Evolutionary conservation across 2,113 vertebrate genomes (phyloP).

Genomic region (Equus quagga): DNA sequence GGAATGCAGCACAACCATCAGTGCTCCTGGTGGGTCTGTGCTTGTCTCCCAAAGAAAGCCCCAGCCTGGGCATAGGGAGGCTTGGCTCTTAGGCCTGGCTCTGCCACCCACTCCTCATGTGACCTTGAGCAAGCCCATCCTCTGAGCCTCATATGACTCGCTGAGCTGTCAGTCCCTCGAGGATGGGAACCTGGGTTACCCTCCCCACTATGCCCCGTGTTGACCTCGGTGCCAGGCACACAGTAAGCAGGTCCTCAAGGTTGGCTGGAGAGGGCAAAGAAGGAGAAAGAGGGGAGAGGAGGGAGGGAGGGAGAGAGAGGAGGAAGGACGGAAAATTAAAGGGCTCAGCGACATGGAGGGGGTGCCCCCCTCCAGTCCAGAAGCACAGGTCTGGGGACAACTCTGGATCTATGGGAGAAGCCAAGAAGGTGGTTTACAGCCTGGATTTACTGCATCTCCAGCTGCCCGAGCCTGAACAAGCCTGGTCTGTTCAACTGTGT

Average conservation of each 20-base stretch:
- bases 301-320: rapidly evolving
- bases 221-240: neutral
- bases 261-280: neutral
- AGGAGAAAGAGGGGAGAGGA: neutral
- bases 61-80: neutral
- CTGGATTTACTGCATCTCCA: slow-evolving; percentile 23
- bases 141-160: neutral
- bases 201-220: rapidly evolving
- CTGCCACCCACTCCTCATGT: neutral
- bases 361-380: neutral
- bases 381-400: neutral
- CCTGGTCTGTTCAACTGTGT: slow-evolving; percentile 63
- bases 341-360: rapidly evolving
- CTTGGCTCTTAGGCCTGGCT: neutral
- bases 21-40: neutral
- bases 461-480: slow-evolving; percentile 62
- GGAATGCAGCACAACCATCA: too few relatives aligned
- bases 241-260: neutral
- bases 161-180: neutral
- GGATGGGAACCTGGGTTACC: neutral
- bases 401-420: neutral
- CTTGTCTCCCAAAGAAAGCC: neutral
- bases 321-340: neutral
- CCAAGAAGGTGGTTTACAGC: slow-evolving; percentile 7
- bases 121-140: neutral